Evolutionary conservation across 2,113 vertebrate genomes (phyloP), one percentile per base, ranked within the genome.

Genomic region (Nerophis ophidion): DNA sequence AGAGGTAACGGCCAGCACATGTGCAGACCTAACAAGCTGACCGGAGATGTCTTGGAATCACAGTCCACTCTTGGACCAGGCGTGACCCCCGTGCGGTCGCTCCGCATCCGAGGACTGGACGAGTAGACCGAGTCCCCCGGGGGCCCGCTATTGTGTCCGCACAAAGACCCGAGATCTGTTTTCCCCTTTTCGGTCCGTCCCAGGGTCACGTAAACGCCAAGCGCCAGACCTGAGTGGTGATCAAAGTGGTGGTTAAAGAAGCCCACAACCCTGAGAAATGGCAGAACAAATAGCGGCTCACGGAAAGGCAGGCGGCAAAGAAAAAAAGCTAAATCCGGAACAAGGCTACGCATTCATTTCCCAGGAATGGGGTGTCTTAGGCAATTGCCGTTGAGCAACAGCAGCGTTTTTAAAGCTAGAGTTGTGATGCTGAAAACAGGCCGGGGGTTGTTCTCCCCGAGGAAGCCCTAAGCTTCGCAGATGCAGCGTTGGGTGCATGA

Each of bases 221-320:
- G 72, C 57, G 74, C 85, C 81, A 86, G 84, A 83, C 81, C 82
- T 83, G 81, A 87, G 80, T 79, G 81, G 82, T n/a, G 83, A 89
- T 87, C 87, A 89, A 86, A 89, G 81, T 84, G 74, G 79, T 88
- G 81, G 83, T 87, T 83, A 85, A 81, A 82, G 71, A 82, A 86
- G 86, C 86, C 85, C 86, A 85, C 81, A 82, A 79, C 84, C 84
- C 82, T 84, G 82, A 88, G 79, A 85, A 84, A 86, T 84, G 83
- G 82, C 86, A 86, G 81, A 80, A 73, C 83, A 79, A 84, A 83
- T 81, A 84, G 81, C 83, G 84, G 81, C 38, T 70, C 80, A 79
- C 77, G 74, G 82, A n/a, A n/a, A 82, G 79, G 84, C 65, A 65
- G 77, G 75, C 77, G n/a, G 45, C 10, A 44, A 55, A 48, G 8